Evolutionary conservation across 2,113 vertebrate species (phyloP).

Genomic region (Lepus americanus): DNA sequence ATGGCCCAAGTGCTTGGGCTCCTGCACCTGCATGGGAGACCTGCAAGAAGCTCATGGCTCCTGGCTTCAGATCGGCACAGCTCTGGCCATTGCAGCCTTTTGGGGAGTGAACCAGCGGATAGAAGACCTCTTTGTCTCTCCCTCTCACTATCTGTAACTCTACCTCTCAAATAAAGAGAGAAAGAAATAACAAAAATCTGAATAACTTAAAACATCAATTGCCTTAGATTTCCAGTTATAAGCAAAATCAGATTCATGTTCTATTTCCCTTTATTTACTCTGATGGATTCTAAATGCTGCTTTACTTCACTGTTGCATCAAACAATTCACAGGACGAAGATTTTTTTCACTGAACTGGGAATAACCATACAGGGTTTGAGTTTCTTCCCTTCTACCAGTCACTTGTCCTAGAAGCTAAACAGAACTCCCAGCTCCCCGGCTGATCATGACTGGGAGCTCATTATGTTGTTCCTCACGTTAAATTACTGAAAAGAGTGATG

Average conservation of each 20-base stretch:
- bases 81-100: no score
- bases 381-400: slow-evolving; percentile 78
- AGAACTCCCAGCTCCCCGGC: slow-evolving; percentile 73
- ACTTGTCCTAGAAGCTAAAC: slow-evolving; percentile 72
- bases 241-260: slow-evolving; percentile 68
- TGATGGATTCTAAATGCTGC: slow-evolving; percentile 49
- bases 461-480: slow-evolving; percentile 87
- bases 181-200: not conserved
- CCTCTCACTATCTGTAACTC: no score
- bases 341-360: slow-evolving; percentile 73
- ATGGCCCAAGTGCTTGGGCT: no score
- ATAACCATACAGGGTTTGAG: slow-evolving; percentile 62
- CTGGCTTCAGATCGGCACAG: no score
- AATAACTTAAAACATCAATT: slow-evolving; percentile 34
- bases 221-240: slow-evolving; percentile 50
- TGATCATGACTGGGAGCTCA: slow-evolving; percentile 83
- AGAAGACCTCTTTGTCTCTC: no score
- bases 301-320: slow-evolving; percentile 61
- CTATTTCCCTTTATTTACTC: slow-evolving; percentile 66
- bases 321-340: slow-evolving; percentile 63
- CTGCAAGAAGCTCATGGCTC: no score
- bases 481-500: slow-evolving; percentile 89
- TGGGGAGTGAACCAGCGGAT: no score
- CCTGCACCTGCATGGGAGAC: no score
- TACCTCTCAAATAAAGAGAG: no score